Base-by-base conservation (phyloP, 2,888 invertebrate species). In the Anorthoa munda region DNA sequence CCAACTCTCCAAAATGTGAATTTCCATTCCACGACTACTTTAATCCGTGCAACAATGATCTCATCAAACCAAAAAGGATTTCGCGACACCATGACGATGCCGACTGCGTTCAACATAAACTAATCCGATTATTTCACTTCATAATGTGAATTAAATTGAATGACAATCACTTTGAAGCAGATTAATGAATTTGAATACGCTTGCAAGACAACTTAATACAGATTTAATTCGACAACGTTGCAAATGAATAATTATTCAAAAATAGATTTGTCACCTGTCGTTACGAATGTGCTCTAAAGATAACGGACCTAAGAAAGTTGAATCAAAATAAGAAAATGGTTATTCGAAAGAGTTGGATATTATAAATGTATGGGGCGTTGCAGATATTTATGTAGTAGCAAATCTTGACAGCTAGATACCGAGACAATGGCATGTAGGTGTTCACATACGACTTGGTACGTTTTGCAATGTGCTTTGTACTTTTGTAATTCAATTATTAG, bases 101-200 rank as follows among this genome's bases (percentile, higher is more conserved):
- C 55, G 45, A 60, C 21, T 71, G 79, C 79, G n/a, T 65, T 65
- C 72, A 69, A 71, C 67, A 53, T 48, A 12, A 63, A 75, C 56
- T 87, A 87, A 87, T 87, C 82, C 67, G 87, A 86, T 87, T 86
- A 82, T 71, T 72, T 63, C 63, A 80, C 51, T 70, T 66, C n/a
- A 46, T 68, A 79, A 86, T 84, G 77, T 66, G 76, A 82, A 79
- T 84, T 84, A 72, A 85, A 87, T 84, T 81, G 79, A 69, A 81
- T 85, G 80, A 87, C 84, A 83, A 68, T 63, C 66, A 60, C 15
- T 75, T 80, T 78, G 66, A 68, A 15, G 23, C 64, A 82, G 76
- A 84, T 85, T 75, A 77, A 77, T 82, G 69, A 61, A 59, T 74
- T 66, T 65, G 18, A 60, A 69, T 65, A 63, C 55, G 63, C 48